Evolutionary conservation across 2,113 vertebrate species (phyloP), one percentile per base, ranked within the genome.

Genomic region (Clarias batrachus): DNA sequence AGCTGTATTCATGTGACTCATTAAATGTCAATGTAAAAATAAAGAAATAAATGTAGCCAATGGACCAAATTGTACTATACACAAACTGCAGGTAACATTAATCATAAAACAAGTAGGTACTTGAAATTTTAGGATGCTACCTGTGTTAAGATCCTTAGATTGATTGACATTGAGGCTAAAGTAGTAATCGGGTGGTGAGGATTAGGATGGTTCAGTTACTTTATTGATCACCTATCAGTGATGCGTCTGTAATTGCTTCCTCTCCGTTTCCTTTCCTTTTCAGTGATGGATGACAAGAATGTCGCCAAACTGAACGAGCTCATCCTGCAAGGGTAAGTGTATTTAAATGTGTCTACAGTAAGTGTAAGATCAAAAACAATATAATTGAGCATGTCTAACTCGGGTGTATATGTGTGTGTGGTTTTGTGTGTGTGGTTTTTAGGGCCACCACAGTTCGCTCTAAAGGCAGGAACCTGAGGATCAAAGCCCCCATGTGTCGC

Each of bases 261-360:
- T 27, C 86, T 59, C 90, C 23, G 88, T 87, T 92, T 91, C 74
- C n/a, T 59, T 90, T 87, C 89, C n/a, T 87, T 85, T 74, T 62
- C 93, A 99, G 98, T 98, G 92, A 98, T 99, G 98, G 97, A 99
- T 84, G 98, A 99, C 92, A 99, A 99, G 94, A 99, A 99, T 0
- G 97, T 98, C 71, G 92, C 96, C 19, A 99, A 98, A 92, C 94
- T 99, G 89, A 99, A 99, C 7, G 98, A 99, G 87, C 97, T 99
- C 87, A 99, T 99, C 91, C 97, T 99, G 88, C 96, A 96, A 0
- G 98, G 98, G 98, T 99, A 95, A 96, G 84, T 83, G 25, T 52
- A 5, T 85, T n/a, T 81, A 3, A 52, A 14, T 54, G 8, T 66
- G 6, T n/a, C 27, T 60, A 37, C 33, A 37, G 33, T 37, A 8